Conservation (phyloP, 2,888 invertebrate genomes). For the Sericinus montela region DNA sequence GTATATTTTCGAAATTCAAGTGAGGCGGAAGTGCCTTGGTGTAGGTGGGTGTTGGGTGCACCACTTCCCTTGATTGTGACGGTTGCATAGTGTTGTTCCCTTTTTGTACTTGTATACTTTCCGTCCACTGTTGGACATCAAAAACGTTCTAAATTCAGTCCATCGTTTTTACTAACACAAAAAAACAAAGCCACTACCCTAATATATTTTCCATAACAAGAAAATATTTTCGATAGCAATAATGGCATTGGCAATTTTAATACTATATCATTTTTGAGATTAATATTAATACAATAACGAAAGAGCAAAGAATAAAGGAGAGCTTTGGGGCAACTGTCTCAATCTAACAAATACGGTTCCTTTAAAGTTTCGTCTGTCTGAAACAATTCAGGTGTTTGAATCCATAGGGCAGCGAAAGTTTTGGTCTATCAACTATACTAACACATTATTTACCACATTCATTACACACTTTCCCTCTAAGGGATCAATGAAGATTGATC, state of each 20-base stretch:
- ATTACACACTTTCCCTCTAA: conserved; percentile 16
- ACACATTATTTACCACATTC: conserved; percentile 17
- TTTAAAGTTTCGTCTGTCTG: neutral
- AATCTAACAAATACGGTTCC: conserved; percentile 1
- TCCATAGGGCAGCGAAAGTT: conserved; percentile 2
- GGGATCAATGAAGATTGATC: conserved; percentile 23
- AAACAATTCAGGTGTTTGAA: neutral
- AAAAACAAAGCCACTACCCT: too few species aligned
- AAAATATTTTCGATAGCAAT: too few species aligned
- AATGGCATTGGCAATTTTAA: too few species aligned
- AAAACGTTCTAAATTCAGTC: too few species aligned
- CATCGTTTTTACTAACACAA: too few species aligned
- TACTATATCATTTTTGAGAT: too few species aligned
- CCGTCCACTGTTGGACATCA: too few species aligned
- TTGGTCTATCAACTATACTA: conserved; percentile 10
- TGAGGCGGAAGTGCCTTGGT: conserved; percentile 72
- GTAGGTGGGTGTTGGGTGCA: conserved; percentile 41
- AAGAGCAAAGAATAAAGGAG: neutral
- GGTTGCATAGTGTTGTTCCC: neutral
- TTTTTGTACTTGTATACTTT: too few species aligned
- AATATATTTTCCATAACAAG: too few species aligned
- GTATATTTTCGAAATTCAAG: conserved; percentile 51
- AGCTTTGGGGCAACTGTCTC: conserved; percentile 5
- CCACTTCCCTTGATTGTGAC: conserved; percentile 31
- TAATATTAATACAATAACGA: neutral